These are phyloP conservation scores for Mustela nigripes DNA, from an alignment of 2,113 vertebrate genomes.

Conservation along the genomic window DNA sequence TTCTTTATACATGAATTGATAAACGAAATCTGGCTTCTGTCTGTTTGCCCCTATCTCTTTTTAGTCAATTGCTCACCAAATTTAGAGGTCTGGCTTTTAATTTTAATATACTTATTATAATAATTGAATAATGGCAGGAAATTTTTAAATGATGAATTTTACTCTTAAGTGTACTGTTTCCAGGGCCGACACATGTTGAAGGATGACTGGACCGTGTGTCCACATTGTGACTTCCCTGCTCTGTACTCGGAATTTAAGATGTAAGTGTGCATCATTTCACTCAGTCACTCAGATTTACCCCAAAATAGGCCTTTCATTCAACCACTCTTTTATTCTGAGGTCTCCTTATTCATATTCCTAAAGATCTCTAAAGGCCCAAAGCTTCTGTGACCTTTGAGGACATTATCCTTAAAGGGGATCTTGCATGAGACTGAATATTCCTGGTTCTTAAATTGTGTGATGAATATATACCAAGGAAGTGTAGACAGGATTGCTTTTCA, in stretches of 20 bases:
- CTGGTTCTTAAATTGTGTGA: not conserved
- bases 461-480: not conserved
- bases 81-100: not conserved
- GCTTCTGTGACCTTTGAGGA: not conserved
- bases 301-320: not conserved
- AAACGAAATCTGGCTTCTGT: not conserved
- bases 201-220: conserved; percentile 96
- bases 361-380: not conserved
- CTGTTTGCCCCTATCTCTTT: not conserved
- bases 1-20: not conserved
- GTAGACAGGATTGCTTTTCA: not conserved
- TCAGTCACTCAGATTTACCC: not conserved
- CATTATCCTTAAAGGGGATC: not conserved
- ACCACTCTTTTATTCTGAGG: not conserved
- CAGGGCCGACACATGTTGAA: conserved; percentile 97
- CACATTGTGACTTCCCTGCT: conserved; percentile 95
- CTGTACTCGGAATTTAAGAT: conserved; percentile 93
- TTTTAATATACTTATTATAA: not conserved
- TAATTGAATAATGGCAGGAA: not conserved
- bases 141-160: not conserved
- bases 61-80: not conserved
- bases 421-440: not conserved
- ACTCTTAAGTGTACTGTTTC: not conserved
- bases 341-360: not conserved
- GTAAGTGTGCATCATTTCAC: conserved; percentile 88